phyloP scores from a whole-genome alignment of 2,113 vertebrate species.

The Oncorhynchus mykiss region DNA sequence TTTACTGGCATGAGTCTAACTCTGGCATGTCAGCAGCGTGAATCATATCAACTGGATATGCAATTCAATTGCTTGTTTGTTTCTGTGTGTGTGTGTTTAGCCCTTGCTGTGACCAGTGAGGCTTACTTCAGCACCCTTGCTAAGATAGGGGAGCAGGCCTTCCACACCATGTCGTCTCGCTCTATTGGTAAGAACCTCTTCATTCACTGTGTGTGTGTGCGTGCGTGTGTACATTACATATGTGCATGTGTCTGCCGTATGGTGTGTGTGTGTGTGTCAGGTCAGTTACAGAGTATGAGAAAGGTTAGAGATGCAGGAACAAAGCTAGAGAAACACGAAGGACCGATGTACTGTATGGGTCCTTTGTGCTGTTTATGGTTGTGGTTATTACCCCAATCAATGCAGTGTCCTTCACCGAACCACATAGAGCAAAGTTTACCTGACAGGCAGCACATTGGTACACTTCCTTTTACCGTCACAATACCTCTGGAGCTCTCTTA shows the following conservation, averaged over 20 bases:
- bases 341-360: too few relatives aligned
- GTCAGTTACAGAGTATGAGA: background rate
- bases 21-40: background rate
- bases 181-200: conserved; percentile 78
- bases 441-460: background rate
- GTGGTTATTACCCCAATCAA: background rate
- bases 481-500: background rate
- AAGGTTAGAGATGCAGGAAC: too few relatives aligned
- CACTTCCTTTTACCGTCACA: background rate
- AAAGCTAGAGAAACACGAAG: too few relatives aligned
- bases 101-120: conserved; percentile 81
- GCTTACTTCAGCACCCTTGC: conserved; percentile 88
- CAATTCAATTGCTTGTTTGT: conserved; percentile 1
- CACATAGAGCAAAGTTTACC: conserved; percentile 12
- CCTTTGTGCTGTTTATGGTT: conserved; percentile 3
- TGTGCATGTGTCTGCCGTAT: background rate
- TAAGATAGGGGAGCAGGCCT: conserved; percentile 86
- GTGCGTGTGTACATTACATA: background rate
- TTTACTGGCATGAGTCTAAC: too few relatives aligned
- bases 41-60: conserved; percentile 1
- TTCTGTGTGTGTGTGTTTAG: conserved; percentile 59
- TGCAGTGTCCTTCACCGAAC: background rate
- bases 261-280: background rate
- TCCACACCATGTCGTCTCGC: conserved; percentile 80
- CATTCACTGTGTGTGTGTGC: conserved; percentile 12